phyloP scores from a whole-genome alignment of 2,113 vertebrate species.

The Lutjanus erythropterus region DNA sequence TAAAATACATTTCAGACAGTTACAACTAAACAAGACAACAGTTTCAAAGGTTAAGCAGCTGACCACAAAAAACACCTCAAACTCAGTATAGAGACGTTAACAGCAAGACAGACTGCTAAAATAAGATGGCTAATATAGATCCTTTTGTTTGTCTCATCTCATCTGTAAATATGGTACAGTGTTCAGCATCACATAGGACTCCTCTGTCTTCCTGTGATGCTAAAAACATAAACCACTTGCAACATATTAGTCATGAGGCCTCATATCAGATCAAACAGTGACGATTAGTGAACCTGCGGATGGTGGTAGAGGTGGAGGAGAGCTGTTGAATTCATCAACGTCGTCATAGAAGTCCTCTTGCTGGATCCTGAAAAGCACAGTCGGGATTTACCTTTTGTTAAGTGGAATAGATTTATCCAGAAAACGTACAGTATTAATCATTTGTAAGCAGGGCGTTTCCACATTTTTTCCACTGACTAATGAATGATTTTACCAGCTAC shows the following conservation, averaged over 20 bases:
- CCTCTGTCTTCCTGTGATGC: background rate
- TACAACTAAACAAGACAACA: background rate
- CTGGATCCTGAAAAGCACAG: constrained; percentile 61
- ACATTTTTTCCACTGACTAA: too few relatives aligned
- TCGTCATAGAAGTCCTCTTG: constrained; percentile 90
- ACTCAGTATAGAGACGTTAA: background rate
- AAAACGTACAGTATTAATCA: background rate
- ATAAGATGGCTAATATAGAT: background rate
- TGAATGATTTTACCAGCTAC: too few relatives aligned
- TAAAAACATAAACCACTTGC: background rate
- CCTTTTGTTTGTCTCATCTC: background rate
- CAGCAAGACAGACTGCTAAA: background rate
- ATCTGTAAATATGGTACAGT: background rate
- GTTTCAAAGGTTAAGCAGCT: background rate
- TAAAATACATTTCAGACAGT: background rate
- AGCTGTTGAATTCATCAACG: constrained; percentile 66
- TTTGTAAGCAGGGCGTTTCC: too few relatives aligned
- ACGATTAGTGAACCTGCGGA: constrained; percentile 60
- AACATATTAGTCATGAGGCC: background rate
- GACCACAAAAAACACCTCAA: background rate
- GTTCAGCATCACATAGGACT: background rate
- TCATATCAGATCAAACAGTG: background rate
- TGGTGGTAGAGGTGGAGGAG: constrained; percentile 67
- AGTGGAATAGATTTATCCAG: background rate
- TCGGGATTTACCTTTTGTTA: constrained; percentile 2